Conservation (phyloP, 2,797 vertebrate genomes). For the Sciaenops ocellatus region DNA sequence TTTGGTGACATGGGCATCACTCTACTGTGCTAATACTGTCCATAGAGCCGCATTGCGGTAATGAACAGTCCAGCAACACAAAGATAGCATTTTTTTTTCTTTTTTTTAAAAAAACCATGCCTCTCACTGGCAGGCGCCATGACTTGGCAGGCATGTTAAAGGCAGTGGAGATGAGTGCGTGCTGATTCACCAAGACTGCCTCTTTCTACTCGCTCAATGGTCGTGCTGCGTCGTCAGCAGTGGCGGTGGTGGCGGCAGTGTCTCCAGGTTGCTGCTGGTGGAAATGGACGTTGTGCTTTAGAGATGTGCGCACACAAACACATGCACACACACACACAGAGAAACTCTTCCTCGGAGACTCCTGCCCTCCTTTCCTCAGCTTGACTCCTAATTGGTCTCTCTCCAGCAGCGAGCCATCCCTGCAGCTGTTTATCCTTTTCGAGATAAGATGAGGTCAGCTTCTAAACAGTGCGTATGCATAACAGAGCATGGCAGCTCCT, state of each 20-base stretch:
- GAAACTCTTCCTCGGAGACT: conserved; percentile 28
- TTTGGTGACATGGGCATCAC: conserved; percentile 26
- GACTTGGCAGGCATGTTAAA: conserved; percentile 70
- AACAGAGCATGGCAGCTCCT: conserved; percentile 26
- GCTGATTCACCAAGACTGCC: conserved; percentile 68
- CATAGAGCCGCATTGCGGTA: conserved; percentile 60
- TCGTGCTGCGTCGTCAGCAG: conserved; percentile 56
- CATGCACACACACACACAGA: background rate
- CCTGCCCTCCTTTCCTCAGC: conserved; percentile 50
- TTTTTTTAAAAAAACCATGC: conserved; percentile 39
- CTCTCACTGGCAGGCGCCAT: conserved; percentile 58
- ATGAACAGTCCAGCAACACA: conserved; percentile 52
- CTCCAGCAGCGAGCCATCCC: conserved; percentile 44
- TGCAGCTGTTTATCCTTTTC: conserved; percentile 63
- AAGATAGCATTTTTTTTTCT: conserved; percentile 30
- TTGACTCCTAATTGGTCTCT: conserved; percentile 66
- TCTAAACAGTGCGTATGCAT: conserved; percentile 44
- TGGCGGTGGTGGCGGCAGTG: conserved; percentile 23
- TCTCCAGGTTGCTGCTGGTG: conserved; percentile 54
- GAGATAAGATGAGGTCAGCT: conserved; percentile 60
- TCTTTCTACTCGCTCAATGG: conserved; percentile 54
- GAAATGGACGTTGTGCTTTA: conserved; percentile 26
- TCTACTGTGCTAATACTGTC: background rate
- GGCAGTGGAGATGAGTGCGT: conserved; percentile 50
- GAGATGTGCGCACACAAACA: background rate